Evolutionary conservation across 2,113 vertebrate genomes (phyloP), one percentile per base, ranked within the genome.

Genomic region (Malaclemys terrapin): DNA sequence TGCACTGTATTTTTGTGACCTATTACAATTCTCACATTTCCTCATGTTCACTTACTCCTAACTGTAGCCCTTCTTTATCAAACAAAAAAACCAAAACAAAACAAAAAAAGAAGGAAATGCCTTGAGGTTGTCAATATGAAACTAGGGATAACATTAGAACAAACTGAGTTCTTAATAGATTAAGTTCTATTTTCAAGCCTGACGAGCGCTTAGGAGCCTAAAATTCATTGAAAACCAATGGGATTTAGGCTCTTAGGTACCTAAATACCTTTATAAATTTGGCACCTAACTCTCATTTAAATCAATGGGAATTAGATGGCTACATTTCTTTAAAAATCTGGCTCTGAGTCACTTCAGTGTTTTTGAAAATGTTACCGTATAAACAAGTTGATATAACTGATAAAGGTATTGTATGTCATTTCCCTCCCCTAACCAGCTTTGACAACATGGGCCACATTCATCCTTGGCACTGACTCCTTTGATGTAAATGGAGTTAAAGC

Each of bases 401-500:
- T 50, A 62, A 78, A 42, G 35, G 56, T 78, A 56, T 12, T 31
- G 62, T 62, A 38, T 29, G 8, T 14, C 29, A 89, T 95, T 85
- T 50, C 8, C 84, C 24, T 49, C 31, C 24, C 59, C 86, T 89
- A 69, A 89, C 25, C 59, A 50, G 8, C 14, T 94, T 57, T 83
- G 72, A 89, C 27, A 65, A 57, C 76, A 88, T 57, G 94, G 57
- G 38, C 52, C 50, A 0, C 0, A 87, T 88, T 89, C 79, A 57
- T 54, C n/a, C 19, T 38, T 38, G 65, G 82, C 80, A 27, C 19
- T 27, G 84, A 82, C 45, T 95, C 62, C 50, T 97, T 95, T 97
- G 94, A 97, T 95, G 85, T 87, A 85, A 72, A 5, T 12, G 6
- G 83, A 79, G 95, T 96, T 92, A 96, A 97, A 97, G 91, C 8